Percentiles rank a stretch among this genome's conserved stretches.
These are phyloP conservation scores for Apostichopus californicus DNA, from an alignment of 35 echinoderm and acorn worm species.

Conservation along the genomic window DNA sequence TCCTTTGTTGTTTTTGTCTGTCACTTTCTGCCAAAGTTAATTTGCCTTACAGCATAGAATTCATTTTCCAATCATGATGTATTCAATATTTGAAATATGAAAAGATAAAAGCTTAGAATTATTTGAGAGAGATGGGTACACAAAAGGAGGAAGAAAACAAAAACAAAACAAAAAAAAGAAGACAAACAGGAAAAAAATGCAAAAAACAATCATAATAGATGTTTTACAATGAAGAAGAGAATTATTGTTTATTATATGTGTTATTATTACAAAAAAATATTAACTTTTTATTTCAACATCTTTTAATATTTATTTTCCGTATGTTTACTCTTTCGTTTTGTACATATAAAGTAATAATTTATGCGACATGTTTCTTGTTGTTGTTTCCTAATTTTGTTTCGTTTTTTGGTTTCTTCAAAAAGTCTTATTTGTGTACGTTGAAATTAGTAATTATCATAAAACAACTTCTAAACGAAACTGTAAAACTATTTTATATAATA, in stretches of 20 bases:
- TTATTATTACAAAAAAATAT: background rate
- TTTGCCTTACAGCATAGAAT: slow-evolving; percentile 22
- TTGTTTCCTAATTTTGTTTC: background rate
- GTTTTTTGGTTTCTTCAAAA: slow-evolving; percentile 3
- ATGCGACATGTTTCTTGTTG: background rate
- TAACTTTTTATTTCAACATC: slow-evolving; percentile 3
- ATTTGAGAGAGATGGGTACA: background rate
- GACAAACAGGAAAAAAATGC: background rate
- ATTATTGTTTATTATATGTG: background rate
- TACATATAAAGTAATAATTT: slow-evolving; percentile 33
- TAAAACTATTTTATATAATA: slow-evolving; percentile 32
- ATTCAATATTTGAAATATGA: slow-evolving; percentile 43
- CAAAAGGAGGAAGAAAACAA: no score
- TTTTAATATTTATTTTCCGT: slow-evolving; percentile 42
- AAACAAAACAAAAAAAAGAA: background rate
- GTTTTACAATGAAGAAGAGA: background rate
- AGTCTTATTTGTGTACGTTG: background rate
- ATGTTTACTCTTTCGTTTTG: slow-evolving; percentile 30
- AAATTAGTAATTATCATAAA: background rate
- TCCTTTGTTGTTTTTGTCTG: background rate
- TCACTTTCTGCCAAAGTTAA: slow-evolving; percentile 43
- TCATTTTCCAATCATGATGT: slow-evolving; percentile 33
- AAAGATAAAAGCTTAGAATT: background rate
- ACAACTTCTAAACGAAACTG: background rate
- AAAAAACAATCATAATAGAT: background rate